phyloP scores from a whole-genome alignment of 2,888 invertebrate genomes.

The Portevinia maculata region DNA sequence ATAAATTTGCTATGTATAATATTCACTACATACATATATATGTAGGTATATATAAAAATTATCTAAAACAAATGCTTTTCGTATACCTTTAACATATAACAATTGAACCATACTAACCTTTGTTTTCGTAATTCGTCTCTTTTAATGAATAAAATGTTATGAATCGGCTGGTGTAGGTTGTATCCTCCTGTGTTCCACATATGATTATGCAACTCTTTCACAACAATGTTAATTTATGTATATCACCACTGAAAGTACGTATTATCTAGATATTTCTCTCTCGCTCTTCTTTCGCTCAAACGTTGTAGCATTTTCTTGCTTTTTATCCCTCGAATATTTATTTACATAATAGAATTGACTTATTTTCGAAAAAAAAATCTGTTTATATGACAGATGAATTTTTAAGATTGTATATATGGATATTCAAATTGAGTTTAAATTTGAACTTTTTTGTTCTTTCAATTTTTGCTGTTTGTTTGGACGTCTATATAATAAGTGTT shows the following conservation, averaged over 20 bases:
- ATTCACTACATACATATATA: no score
- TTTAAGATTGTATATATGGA: conserved; percentile 1
- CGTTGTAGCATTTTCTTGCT: conserved; percentile 12
- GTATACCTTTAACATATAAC: not conserved
- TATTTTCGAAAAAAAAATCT: conserved; percentile 56
- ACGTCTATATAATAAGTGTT: conserved; percentile 49
- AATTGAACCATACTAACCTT: conserved; percentile 38
- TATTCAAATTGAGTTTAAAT: conserved; percentile 9
- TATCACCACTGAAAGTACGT: conserved; percentile 66
- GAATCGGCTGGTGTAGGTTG: not conserved
- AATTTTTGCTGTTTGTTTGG: conserved; percentile 50
- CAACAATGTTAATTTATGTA: conserved; percentile 27
- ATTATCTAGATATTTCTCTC: conserved; percentile 42
- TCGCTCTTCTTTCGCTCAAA: conserved; percentile 13
- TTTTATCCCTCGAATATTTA: conserved; percentile 23
- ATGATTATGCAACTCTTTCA: conserved; percentile 10
- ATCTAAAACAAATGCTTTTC: no score
- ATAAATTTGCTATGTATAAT: no score
- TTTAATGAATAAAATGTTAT: not conserved
- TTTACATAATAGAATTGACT: conserved; percentile 52
- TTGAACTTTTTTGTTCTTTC: not conserved
- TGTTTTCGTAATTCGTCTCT: not conserved
- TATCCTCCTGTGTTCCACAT: not conserved
- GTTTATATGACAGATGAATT: no score
- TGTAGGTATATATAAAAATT: no score